These are phyloP conservation scores for Enteromius thamalakanensis DNA, from an alignment of 2,797 vertebrate genomes.

Conservation along the genomic window DNA sequence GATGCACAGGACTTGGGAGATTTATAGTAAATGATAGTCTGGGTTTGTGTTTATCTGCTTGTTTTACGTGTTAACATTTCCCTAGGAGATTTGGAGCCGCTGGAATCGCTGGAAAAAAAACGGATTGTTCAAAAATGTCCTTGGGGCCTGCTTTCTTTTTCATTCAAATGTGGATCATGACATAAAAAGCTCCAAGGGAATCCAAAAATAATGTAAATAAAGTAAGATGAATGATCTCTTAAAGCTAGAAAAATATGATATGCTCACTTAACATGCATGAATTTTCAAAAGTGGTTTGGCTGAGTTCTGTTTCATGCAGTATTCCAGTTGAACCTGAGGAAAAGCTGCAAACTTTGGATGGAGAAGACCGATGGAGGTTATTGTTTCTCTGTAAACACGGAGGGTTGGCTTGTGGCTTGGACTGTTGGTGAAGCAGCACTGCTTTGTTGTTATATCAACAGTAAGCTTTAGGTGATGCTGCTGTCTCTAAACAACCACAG, in stretches of 20 bases:
- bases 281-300: slow-evolving; percentile 56
- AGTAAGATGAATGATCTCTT: slow-evolving; percentile 50
- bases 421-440: slow-evolving; percentile 62
- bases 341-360: slow-evolving; percentile 38
- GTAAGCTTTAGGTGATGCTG: slow-evolving; percentile 55
- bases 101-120: neutral
- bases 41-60: slow-evolving; percentile 25
- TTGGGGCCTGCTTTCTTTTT: slow-evolving; percentile 26
- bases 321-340: slow-evolving; percentile 29
- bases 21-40: slow-evolving; percentile 17
- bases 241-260: slow-evolving; percentile 21
- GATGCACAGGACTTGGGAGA: slow-evolving; percentile 34
- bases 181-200: slow-evolving; percentile 47
- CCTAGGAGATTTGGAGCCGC: neutral
- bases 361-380: slow-evolving; percentile 52
- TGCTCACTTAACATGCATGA: slow-evolving; percentile 22
- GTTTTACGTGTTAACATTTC: slow-evolving; percentile 29
- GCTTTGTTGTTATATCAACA: slow-evolving; percentile 78
- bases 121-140: slow-evolving; percentile 18
- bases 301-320: neutral
- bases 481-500: slow-evolving; percentile 52
- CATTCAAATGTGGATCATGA: slow-evolving; percentile 52
- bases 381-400: slow-evolving; percentile 76
- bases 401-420: slow-evolving; percentile 42
- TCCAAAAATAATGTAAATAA: slow-evolving; percentile 27